Percentiles rank a stretch among this genome's conserved stretches.
These are phyloP conservation scores for Metridium senile DNA, from an alignment of 92 coral and sea anemone genomes.

Conservation along the genomic window DNA sequence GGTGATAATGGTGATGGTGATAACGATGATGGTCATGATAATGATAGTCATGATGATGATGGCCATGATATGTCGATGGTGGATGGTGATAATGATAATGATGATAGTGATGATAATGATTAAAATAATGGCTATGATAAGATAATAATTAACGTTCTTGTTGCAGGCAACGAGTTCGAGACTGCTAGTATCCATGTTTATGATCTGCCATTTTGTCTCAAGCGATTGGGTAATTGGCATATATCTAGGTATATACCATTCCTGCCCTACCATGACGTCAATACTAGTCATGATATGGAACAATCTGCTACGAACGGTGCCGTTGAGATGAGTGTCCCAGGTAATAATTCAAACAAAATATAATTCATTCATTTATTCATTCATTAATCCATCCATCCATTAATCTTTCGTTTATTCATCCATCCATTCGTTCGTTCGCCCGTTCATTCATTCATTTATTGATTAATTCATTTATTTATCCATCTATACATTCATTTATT, in stretches of 20 bases:
- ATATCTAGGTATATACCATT: constrained; percentile 69
- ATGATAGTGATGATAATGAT: background rate
- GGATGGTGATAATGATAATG: background rate
- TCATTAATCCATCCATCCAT: too few relatives aligned
- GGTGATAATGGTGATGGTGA: background rate
- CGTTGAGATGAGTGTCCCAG: too few relatives aligned
- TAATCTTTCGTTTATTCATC: too few relatives aligned
- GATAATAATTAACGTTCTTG: too few relatives aligned
- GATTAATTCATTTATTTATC: too few relatives aligned
- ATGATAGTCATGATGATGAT: background rate
- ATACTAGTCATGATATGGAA: constrained; percentile 19
- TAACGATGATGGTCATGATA: background rate
- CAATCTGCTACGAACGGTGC: too few relatives aligned
- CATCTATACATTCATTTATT: too few relatives aligned
- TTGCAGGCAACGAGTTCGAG: constrained; percentile 33
- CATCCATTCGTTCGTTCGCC: too few relatives aligned
- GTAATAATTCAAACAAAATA: too few relatives aligned
- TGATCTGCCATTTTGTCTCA: constrained; percentile 76
- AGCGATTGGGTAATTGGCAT: constrained; percentile 44
- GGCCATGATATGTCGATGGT: background rate
- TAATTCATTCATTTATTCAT: too few relatives aligned
- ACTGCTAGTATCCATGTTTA: constrained; percentile 74
- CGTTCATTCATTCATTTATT: too few relatives aligned
- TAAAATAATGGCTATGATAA: background rate
- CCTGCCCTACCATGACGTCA: constrained; percentile 56